Base-by-base conservation (phyloP, 2,113 vertebrate species). In the Haplochromis vanheusdeni region DNA sequence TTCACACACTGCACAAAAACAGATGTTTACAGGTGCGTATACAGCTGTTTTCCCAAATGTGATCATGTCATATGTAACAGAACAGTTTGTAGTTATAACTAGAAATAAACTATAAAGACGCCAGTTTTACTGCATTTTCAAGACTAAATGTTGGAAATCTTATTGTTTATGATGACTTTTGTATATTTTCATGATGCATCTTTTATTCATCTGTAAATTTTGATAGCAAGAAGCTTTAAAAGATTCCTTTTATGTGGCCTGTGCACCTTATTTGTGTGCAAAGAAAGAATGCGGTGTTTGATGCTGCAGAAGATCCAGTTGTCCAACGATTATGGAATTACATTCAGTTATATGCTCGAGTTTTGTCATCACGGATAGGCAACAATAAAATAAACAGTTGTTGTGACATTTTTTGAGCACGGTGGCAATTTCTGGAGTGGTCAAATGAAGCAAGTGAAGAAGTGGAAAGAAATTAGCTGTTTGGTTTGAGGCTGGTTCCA, bases 11-110 rank as follows among this genome's bases (percentile, higher is more conserved):
- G 45, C 45, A 33, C 9, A 19, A 37, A 86, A 47, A 16, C 55
- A 84, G 54, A 80, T 10, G 2, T 49, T 89, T 80, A 86, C 83
- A 92, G 93, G 86, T 87, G 89, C 52, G 10, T 62, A 35, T 51
- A 28, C 23, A 17, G 40, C 75, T 77, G 55, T 21, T 73, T 70
- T 81, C 28, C 26, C 82, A 13, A 65, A n/a, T 19, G 6, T 65
- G 35, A 40, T 40, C 35, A 14, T 68, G 65, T 70, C 0, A 23
- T 23, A 26, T 42, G 65, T 45, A 70, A 16, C 19, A 31, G 21
- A 79, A 55, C 5, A n/a, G 1, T 52, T 79, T 73, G 17, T 75
- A 70, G 8, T 16, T 75, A 28, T 49, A 31, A 19, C 9, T 28
- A 19, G 42, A 49, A 49, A 75, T 31, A 2, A 73, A 73, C 37